Conservation (phyloP, 2,113 vertebrate species). For the Syngnathus scovelli region DNA sequence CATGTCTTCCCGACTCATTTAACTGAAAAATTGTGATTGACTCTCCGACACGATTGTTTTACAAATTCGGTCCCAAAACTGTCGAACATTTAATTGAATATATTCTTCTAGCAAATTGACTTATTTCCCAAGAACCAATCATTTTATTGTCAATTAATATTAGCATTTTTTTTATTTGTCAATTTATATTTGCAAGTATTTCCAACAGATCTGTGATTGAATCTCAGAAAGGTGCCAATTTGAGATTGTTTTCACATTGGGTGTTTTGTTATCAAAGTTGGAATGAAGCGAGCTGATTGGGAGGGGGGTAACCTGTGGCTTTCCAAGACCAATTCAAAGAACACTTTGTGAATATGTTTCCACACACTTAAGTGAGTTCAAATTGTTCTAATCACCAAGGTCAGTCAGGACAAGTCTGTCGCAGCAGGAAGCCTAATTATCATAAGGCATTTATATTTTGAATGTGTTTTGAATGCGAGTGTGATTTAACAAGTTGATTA, state of each 20-base stretch:
- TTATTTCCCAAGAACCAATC: neutral
- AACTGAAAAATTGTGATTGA: neutral
- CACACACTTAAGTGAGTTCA: slow-evolving; percentile 20
- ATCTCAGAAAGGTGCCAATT: neutral
- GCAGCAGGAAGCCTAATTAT: slow-evolving; percentile 30
- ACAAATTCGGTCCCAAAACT: too few species aligned
- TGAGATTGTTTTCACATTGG: neutral
- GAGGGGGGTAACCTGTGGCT: neutral
- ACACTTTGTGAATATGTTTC: slow-evolving; percentile 19
- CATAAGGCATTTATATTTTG: slow-evolving; percentile 46
- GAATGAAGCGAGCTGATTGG: neutral
- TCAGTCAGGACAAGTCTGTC: slow-evolving; percentile 27
- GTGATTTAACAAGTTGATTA: slow-evolving; percentile 56
- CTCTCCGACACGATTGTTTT: too few species aligned
- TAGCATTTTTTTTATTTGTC: neutral
- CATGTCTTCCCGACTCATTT: neutral
- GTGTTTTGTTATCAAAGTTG: neutral
- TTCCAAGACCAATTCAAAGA: slow-evolving; percentile 17
- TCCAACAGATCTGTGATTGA: neutral
- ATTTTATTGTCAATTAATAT: too few species aligned
- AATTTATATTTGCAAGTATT: neutral
- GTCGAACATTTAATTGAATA: too few species aligned
- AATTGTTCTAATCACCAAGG: slow-evolving; percentile 23
- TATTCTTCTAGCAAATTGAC: neutral
- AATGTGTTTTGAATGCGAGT: slow-evolving; percentile 28